Evolutionary conservation across 2,888 invertebrate genomes (phyloP).

Genomic region (Mythimna albipuncta): DNA sequence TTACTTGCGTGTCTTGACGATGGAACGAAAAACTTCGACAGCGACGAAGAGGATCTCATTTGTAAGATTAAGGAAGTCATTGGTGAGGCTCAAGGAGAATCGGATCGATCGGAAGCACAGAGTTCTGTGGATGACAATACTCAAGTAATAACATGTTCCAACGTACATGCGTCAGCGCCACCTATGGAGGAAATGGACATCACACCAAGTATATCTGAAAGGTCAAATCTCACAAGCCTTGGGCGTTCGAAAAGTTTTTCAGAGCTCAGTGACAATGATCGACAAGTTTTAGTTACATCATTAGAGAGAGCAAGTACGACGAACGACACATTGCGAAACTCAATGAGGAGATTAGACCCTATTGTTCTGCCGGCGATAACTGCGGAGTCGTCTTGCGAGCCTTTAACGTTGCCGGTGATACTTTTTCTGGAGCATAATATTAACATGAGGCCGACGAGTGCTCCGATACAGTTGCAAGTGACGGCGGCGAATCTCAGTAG

Average conservation of each 20-base stretch:
- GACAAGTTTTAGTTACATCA: conserved; percentile 73
- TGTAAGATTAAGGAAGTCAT: conserved; percentile 86
- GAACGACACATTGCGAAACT: conserved; percentile 82
- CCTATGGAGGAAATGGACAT: conserved; percentile 71
- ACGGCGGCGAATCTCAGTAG: conserved; percentile 86
- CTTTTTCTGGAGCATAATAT: conserved; percentile 87
- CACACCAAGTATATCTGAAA: conserved; percentile 70
- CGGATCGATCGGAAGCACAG: conserved; percentile 75
- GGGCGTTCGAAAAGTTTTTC: conserved; percentile 86
- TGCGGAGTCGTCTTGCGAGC: conserved; percentile 79
- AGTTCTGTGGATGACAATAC: conserved; percentile 84
- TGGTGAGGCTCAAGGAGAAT: conserved; percentile 72
- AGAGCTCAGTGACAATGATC: conserved; percentile 77
- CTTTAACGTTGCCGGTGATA: conserved; percentile 86
- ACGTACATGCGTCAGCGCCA: conserved; percentile 70
- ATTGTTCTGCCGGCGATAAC: conserved; percentile 84
- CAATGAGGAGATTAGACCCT: conserved; percentile 87
- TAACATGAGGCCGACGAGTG: conserved; percentile 86
- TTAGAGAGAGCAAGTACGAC: conserved; percentile 80
- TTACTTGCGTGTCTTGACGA: conserved; percentile 86
- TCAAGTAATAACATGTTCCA: conserved; percentile 79
- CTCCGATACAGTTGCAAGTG: conserved; percentile 87
- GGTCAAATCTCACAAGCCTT: conserved; percentile 70
- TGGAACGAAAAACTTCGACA: conserved; percentile 79
- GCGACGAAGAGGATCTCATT: conserved; percentile 87